Base-by-base conservation (phyloP, 2,888 invertebrate genomes). In the Pachydiplax longipennis region DNA sequence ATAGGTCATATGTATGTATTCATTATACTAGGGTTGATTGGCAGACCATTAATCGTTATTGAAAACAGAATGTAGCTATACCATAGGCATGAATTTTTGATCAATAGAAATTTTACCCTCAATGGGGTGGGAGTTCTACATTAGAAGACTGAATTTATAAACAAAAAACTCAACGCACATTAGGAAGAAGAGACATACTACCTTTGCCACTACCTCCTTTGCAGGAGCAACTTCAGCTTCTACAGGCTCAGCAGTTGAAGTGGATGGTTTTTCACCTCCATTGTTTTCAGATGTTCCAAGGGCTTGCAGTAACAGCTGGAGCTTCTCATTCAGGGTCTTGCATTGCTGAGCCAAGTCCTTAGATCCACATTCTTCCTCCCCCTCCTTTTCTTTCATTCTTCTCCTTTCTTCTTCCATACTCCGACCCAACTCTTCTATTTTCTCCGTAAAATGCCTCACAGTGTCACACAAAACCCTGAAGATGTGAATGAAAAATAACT, bases 251-350 rank as follows among this genome's bases (percentile, higher is more conserved):
- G 91, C 90, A 35, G 90, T 44, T 44, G 90, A 65, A 40, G 87
- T 35, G 0, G 37, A 18, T 61, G 90, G 18, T 31, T 48, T 58
- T 4, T 80, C 65, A 22, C 44, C 12, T 53, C 81, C 48, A 37
- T 61, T 65, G n/a, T 48, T 92, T 65, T 96, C 96, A 93, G 97
- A 97, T 92, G 96, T 96, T 91, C 96, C 96, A 92, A 98, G 94
- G 0, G 97, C 96, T 93, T 96, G 96, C 92, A 98, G 94, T 87
- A 98, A 94, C 93, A 96, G 95, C 92, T 96, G 96, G 91, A 98
- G 94, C 94, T 98, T 98, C 92, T 97, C 96, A 92, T 96, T 96
- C 91, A 98, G 94, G 90, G 96, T 95, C 92, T 96, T 96, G 93
- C 97, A 97, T 37, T 87, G 87, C 40, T 87, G 87, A n/a, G 87